Base-by-base conservation (phyloP, 2,888 invertebrate genomes). In the Drosophila rellima region DNA sequence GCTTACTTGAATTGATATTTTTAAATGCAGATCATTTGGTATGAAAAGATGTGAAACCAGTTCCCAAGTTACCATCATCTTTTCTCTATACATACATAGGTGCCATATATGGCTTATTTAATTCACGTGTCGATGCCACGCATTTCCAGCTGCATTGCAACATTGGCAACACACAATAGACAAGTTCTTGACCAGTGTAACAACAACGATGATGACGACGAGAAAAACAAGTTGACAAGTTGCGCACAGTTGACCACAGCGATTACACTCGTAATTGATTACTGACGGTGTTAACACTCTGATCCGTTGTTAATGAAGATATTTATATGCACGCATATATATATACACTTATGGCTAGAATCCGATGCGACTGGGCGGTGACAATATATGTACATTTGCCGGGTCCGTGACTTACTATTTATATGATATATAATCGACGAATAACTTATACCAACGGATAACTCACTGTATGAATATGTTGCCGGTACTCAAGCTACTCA, bases 271-370 rank as follows among this genome's bases (percentile, higher is more conserved):
- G 52, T 48, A 68, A 65, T 29, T 39, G 44, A 37, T 70, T 23
- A 33, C 33, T 33, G 48, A 37, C 35, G 11, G 40, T 35, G 23
- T 29, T 54, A 29, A 17, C 52, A 56, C 52, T 56, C 37, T 56
- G 48, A n/a, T 26, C 48, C 35, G 8, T 17, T 20, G 26, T 7
- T 76, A 72, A 80, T 80, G 37, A 72, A 65, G 67, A 54, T 50
- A 76, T 76, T 72, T 74, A 67, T 78, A 76, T 74, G 72, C 82
- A 74, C 48, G 71, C 76, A 74, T 70, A 40, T 54, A 35, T 2
- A 1, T 5, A 31, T 11, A 13, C 13, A 35, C n/a, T n/a, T 35
- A 54, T 55, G 23, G 15, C 20, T 11, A 37, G 18, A n/a, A 18
- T 1, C 29, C 15, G n/a, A 29, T 29, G 23, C 26, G n/a, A 15